These are phyloP conservation scores for Clarias pachynema DNA, from an alignment of 2,797 vertebrate genomes.

Conservation along the genomic window DNA sequence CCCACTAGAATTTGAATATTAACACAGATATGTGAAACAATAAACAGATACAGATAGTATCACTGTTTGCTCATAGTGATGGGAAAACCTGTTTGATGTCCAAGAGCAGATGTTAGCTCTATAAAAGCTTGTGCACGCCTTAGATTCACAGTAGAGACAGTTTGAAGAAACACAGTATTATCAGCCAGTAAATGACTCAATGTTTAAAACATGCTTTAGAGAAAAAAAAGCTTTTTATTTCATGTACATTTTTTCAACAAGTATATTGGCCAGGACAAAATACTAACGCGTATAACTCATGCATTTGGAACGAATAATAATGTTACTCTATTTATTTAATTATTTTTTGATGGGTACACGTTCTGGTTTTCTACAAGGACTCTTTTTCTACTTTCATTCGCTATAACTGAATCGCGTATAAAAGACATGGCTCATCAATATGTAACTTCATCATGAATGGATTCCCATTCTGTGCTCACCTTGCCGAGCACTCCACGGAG, in stretches of 20 bases:
- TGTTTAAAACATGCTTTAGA: neutral
- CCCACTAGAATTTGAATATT: neutral
- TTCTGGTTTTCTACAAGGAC: neutral
- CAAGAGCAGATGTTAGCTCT: neutral
- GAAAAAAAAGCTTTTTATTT: neutral
- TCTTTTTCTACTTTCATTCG: neutral
- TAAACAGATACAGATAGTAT: neutral
- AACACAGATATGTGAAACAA: neutral
- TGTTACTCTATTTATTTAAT: neutral
- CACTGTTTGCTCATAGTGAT: neutral
- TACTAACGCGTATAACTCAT: neutral
- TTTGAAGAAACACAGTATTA: slow-evolving; percentile 5
- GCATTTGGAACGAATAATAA: neutral
- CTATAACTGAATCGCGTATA: neutral
- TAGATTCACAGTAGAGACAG: neutral
- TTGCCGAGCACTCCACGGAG: slow-evolving; percentile 80
- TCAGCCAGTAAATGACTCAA: neutral
- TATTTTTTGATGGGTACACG: neutral
- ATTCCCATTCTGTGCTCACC: slow-evolving; percentile 52
- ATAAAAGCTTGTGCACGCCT: neutral
- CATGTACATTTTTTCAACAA: neutral
- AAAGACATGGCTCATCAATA: neutral
- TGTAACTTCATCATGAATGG: neutral
- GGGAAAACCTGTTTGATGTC: neutral
- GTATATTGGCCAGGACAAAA: neutral